These are phyloP conservation scores for Tragelaphus eurycerus DNA, from an alignment of 2,797 vertebrate genomes.

Conservation along the genomic window DNA sequence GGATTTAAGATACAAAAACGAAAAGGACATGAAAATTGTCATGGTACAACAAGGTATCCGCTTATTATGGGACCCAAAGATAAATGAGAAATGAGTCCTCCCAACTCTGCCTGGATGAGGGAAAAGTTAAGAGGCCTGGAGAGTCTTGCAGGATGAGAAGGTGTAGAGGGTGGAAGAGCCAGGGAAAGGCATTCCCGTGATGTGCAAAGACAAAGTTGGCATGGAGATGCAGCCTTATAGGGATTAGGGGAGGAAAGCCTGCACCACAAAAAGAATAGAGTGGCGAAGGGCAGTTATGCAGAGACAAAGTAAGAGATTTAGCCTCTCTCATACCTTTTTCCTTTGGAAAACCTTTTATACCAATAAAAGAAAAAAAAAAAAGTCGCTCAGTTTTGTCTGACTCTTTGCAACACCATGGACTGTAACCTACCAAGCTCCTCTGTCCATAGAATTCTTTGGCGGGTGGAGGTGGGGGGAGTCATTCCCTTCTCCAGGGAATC, in stretches of 20 bases:
- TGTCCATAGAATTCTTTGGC: background rate
- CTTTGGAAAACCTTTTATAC: background rate
- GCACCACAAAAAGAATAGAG: background rate
- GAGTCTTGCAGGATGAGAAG: background rate
- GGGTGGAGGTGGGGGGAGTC: background rate
- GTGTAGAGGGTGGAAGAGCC: background rate
- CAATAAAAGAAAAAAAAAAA: background rate
- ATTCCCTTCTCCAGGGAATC: background rate
- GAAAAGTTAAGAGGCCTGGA: background rate
- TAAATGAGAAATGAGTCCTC: background rate
- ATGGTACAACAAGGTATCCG: background rate
- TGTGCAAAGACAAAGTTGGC: background rate
- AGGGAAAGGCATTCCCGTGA: background rate
- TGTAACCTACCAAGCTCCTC: background rate
- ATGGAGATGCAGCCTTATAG: background rate
- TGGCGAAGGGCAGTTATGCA: background rate
- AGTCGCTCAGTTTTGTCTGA: background rate
- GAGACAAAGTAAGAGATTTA: background rate
- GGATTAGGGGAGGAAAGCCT: background rate
- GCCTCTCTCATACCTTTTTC: background rate
- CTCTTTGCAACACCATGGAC: background rate
- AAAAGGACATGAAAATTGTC: background rate
- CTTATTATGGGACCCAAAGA: background rate
- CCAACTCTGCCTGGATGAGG: background rate
- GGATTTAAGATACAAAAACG: conserved; percentile 11